Conservation (phyloP, 2,888 invertebrate genomes). For the Melipona bicolor region DNA sequence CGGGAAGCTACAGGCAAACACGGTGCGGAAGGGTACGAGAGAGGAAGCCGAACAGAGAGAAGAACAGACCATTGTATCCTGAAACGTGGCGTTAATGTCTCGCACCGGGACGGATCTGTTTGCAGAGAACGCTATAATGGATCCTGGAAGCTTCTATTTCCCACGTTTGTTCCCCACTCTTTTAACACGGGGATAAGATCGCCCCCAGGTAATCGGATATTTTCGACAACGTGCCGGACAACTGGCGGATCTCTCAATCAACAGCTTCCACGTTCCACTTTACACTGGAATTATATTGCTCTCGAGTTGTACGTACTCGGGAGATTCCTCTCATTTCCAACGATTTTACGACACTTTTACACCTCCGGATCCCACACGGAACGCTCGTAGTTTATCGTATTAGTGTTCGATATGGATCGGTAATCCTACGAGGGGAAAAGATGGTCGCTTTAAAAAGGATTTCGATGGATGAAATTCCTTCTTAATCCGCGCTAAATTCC, state of each 20-base stretch:
- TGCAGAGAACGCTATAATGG: slow-evolving; percentile 44
- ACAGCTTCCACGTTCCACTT: background rate
- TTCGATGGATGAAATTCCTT: slow-evolving; percentile 46
- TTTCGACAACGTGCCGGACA: background rate
- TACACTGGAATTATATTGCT: background rate
- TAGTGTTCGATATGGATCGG: background rate
- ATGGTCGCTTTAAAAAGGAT: slow-evolving; percentile 26
- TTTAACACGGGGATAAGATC: slow-evolving; percentile 16
- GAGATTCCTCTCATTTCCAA: background rate
- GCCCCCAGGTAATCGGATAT: slow-evolving; percentile 28
- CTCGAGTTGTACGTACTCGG: too few relatives aligned
- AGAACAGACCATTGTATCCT: slow-evolving; percentile 36
- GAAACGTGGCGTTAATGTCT: slow-evolving; percentile 70
- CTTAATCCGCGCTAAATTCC: slow-evolving; percentile 36
- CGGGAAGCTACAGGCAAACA: slow-evolving; percentile 34
- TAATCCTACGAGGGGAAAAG: slow-evolving; percentile 8
- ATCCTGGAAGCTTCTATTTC: slow-evolving; percentile 27
- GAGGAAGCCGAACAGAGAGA: slow-evolving; percentile 19
- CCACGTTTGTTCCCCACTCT: slow-evolving; percentile 8
- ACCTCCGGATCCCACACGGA: background rate
- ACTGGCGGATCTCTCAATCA: background rate
- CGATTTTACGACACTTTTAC: background rate
- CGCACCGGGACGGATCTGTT: slow-evolving; percentile 64
- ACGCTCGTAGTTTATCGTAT: slow-evolving; percentile 19
- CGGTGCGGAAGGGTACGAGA: background rate